Base-by-base conservation (phyloP, 1,140 invertebrate species). In the Drosophila littoralis region DNA sequence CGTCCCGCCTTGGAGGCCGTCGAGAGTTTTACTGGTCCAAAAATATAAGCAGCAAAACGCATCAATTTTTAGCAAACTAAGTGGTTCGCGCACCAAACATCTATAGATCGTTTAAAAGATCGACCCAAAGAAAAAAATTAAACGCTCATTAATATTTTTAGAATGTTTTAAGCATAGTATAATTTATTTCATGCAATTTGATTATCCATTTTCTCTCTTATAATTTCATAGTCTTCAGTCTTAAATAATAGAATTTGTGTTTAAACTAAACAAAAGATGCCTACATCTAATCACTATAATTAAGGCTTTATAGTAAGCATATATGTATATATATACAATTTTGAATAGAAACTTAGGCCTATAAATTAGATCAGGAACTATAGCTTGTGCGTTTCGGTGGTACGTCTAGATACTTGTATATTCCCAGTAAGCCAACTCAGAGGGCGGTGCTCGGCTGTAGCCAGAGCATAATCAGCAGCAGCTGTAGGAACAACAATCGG, bases 321-420 rank as follows among this genome's bases (percentile, higher is more conserved):
- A 35, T 67, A 45, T 32, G 43, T 40, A 15, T 58, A 43, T 78
- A 75, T 78, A 57, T 75, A 78, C 76, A 78, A 65, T 67, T 75
- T 68, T 70, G 43, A 55, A 63, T 33, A 50, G 58, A 50, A 61
- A 61, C 82, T 81, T 86, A 85, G 68, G 38, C 28, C 42, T 85
- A 72, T 38, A 28, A 28, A 40, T 48, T 43, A 63, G 60, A 76
- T 85, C 84, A 86, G 83, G 83, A 86, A 86, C 83, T 89, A 77
- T 86, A 83, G 69, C 73, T 71, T 71, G 67, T 64, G 64, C 35
- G 42, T 40, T 40, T 78, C 66, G 68, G 45, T 60, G 78, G 78
- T 59, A 40, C 46, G 48, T 73, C 68, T 59, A 8, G 22, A 8
- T 12, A 9, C 28, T 12, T 32, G 36, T 51, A 7, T 61, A 22